These are phyloP conservation scores for Heterodera carotae DNA, from an alignment of 1,140 invertebrate genomes.

Conservation along the genomic window DNA sequence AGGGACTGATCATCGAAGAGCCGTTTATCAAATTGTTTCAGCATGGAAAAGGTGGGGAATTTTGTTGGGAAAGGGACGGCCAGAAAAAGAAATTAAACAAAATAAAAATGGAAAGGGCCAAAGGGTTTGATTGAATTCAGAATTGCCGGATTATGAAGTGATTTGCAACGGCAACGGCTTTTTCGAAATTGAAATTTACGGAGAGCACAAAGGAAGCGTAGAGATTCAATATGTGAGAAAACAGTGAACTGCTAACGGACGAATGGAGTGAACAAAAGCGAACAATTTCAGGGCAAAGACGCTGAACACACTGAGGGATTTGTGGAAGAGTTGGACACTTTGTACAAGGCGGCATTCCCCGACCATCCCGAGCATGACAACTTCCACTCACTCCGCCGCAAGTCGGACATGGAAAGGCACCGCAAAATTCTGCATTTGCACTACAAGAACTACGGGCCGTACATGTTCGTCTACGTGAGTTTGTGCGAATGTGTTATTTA, in stretches of 20 bases:
- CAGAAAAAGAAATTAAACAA: no score
- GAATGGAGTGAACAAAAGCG: no score
- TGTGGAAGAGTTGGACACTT: not conserved
- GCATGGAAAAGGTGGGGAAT: constrained; percentile 6
- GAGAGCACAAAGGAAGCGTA: constrained; percentile 5
- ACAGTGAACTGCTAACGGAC: no score
- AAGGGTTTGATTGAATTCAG: not conserved
- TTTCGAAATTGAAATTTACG: constrained; percentile 11
- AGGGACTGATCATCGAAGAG: constrained; percentile 3
- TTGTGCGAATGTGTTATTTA: not conserved
- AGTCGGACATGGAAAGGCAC: not conserved
- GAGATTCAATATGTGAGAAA: not conserved
- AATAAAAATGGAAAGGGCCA: no score
- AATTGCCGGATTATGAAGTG: not conserved
- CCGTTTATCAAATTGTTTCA: constrained; percentile 10
- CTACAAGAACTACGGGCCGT: constrained; percentile 3
- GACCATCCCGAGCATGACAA: not conserved
- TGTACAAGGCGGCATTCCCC: constrained; percentile 3
- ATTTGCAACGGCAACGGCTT: constrained; percentile 5
- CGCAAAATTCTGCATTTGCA: constrained; percentile 5
- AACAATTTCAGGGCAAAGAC: not conserved
- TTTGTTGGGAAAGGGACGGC: not conserved
- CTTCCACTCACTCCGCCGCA: not conserved
- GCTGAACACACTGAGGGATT: not conserved
- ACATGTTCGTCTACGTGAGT: constrained; percentile 10